Percentiles rank a stretch among this genome's conserved stretches.
Evolutionary conservation across 2,797 vertebrate species (phyloP).

Genomic region (Hoplostethus atlanticus): DNA sequence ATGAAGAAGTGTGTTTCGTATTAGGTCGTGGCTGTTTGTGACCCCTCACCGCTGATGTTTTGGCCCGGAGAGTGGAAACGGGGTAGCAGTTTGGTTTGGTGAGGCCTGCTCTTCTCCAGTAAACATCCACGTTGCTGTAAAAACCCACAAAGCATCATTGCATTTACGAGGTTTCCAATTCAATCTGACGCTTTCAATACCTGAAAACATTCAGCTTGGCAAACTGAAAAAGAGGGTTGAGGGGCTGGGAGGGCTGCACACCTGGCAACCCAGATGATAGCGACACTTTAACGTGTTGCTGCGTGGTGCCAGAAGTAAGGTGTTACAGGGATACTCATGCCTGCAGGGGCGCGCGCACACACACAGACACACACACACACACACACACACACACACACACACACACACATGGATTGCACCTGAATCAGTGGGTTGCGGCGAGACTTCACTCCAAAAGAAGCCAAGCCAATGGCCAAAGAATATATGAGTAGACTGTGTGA

Average conservation of each 20-base stretch:
- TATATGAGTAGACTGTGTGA: slow-evolving; percentile 47
- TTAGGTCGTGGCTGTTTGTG: not conserved
- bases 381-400: not conserved
- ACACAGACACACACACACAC: not conserved
- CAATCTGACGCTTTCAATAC: not conserved
- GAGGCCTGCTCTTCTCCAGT: not conserved
- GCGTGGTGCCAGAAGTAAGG: slow-evolving; percentile 7
- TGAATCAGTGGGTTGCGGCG: slow-evolving; percentile 28
- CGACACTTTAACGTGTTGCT: slow-evolving; percentile 18
- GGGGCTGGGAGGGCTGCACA: slow-evolving; percentile 21
- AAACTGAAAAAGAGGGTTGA: slow-evolving; percentile 14
- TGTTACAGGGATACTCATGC: not conserved
- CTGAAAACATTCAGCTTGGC: slow-evolving; percentile 27
- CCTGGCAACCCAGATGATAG: slow-evolving; percentile 30
- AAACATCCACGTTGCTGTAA: not conserved
- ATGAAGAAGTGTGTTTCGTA: not conserved
- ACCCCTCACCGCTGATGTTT: not conserved
- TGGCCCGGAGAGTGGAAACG: not conserved
- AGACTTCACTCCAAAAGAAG: slow-evolving; percentile 66
- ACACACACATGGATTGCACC: slow-evolving; percentile 19
- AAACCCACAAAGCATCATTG: not conserved
- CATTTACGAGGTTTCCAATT: not conserved
- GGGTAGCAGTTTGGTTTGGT: not conserved
- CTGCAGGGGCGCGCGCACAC: not conserved
- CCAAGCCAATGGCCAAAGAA: slow-evolving; percentile 65